Evolutionary conservation across 1,140 invertebrate genomes (phyloP), one percentile per base, ranked within the genome.

Genomic region (Bombus balteatus): DNA sequence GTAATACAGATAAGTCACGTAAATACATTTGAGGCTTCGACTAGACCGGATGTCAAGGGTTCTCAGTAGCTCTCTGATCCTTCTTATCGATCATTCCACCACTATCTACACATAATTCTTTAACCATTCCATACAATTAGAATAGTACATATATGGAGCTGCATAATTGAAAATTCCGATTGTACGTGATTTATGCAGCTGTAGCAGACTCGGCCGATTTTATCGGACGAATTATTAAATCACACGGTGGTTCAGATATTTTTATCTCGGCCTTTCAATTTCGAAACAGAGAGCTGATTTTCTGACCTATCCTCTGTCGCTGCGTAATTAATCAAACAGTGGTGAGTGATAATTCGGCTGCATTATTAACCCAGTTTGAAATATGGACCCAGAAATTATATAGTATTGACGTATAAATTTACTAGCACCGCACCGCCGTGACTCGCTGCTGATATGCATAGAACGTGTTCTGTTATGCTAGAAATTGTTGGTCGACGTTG

Each of bases 331-430:
- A 78, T 78, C n/a, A 43, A 32, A 18, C 76, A 41, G 37, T 9
- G 76, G n/a, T 25, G 76, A 78, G n/a, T 34, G 59, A 66, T 66
- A 78, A 78, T n/a, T 78, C 18, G 28, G n/a, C 39, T 59, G 39
- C n/a, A 25, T 78, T 81, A 81, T 71, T 81, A 71, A 71, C 37
- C 37, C 66, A 53, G 43, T 71, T 71, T 57, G 65, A 81, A 70
- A 81, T 71, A 81, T 71, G 47, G 6, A 25, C 43, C 39, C 43
- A 43, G 43, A 81, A 78, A 78, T 78, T 78, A 78, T 78, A 78
- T 78, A 65, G 76, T 65, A 65, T 62, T 25, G 76, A 32, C n/a
- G 59, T 34, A 62, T 77, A 77, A 77, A 41, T 78, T 39, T 65
- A 53, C 47, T 53, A 22, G 25, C 43, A 75, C 32, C 10, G 5